Conservation (phyloP, 64 coral and sea anemone genomes). For the Stylophora pistillata region DNA sequence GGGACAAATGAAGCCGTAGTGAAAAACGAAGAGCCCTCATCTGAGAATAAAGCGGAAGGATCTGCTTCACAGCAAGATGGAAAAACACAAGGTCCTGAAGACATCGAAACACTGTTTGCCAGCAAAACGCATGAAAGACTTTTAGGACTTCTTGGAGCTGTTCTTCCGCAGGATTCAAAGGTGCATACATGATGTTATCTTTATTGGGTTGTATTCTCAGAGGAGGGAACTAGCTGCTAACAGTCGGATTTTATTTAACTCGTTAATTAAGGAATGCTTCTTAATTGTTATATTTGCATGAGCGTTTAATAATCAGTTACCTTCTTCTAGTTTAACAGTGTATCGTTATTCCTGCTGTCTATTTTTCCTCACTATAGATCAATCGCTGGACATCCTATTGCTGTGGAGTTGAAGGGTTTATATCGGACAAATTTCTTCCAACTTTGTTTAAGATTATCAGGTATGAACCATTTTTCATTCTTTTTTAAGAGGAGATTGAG, state of each 20-base stretch:
- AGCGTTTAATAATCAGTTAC: too few species aligned
- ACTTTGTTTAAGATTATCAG: constrained; percentile 85
- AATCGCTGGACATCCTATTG: constrained; percentile 77
- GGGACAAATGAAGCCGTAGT: background rate
- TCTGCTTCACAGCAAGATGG: background rate
- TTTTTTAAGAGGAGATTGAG: background rate
- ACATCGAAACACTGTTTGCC: constrained; percentile 70
- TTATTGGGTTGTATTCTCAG: background rate
- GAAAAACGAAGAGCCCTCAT: background rate
- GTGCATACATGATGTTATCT: constrained; percentile 14
- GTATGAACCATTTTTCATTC: constrained; percentile 14
- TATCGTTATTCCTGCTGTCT: too few species aligned
- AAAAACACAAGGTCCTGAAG: constrained; percentile 40
- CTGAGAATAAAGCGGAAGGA: constrained; percentile 4
- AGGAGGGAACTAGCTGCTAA: background rate
- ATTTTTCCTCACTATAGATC: constrained; percentile 53
- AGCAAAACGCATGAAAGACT: constrained; percentile 79
- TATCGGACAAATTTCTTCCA: constrained; percentile 76
- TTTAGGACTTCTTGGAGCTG: constrained; percentile 87
- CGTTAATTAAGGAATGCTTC: too few species aligned
- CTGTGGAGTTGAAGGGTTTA: constrained; percentile 73
- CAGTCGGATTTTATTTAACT: too few species aligned
- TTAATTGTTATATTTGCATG: too few species aligned
- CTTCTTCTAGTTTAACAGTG: too few species aligned
- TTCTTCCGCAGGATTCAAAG: constrained; percentile 89